Conservation (phyloP, 2,113 vertebrate genomes). For the Phalacrocorax brasilianus region DNA sequence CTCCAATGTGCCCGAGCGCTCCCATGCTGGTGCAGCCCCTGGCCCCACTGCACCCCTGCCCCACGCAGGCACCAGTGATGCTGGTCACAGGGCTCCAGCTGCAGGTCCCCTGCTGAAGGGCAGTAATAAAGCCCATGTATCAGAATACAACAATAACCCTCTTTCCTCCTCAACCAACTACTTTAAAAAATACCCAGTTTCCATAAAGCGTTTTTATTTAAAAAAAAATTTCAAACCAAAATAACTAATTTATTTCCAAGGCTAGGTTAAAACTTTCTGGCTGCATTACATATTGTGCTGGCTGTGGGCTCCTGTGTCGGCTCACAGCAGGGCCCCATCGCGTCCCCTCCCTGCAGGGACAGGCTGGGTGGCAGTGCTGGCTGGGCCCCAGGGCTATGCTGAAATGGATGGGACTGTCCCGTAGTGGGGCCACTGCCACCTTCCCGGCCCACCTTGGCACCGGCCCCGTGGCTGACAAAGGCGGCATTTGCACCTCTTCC, state of each 20-base stretch:
- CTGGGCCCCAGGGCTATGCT: neutral
- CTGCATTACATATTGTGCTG: neutral
- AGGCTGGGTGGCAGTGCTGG: neutral
- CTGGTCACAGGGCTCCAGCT: too few species aligned
- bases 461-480: rapidly evolving
- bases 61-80: too few species aligned
- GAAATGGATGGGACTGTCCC: rapidly evolving
- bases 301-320: neutral
- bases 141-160: neutral
- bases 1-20: rapidly evolving
- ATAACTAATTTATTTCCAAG: neutral
- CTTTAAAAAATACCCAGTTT: neutral
- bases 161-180: rapidly evolving
- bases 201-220: conserved; percentile 41
- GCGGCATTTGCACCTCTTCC: too few species aligned
- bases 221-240: neutral
- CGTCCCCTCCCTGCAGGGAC: neutral
- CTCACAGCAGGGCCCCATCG: neutral
- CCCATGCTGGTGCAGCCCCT: too few species aligned
- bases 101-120: neutral
- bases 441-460: rapidly evolving
- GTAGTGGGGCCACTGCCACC: rapidly evolving
- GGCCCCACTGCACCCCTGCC: rapidly evolving
- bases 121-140: neutral
- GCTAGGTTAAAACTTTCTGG: neutral